Percentiles rank a stretch among this genome's conserved stretches.
phyloP scores from a whole-genome alignment of 1,140 invertebrate species.

The Goniozus legneri region DNA sequence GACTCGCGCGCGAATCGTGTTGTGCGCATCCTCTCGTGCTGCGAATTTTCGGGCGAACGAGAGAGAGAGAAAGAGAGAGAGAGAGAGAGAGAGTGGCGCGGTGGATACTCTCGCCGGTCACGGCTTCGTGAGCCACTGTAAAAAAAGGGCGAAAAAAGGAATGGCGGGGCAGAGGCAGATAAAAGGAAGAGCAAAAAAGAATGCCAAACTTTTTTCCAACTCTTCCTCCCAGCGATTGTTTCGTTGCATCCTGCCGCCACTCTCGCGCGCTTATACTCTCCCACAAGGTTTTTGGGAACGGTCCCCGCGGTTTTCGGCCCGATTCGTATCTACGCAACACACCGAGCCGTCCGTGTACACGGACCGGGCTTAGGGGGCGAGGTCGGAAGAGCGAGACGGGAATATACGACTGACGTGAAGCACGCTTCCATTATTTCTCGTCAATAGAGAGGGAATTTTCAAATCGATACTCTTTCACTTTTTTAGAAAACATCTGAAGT shows the following conservation, averaged over 20 bases:
- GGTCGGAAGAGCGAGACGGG: too few species aligned
- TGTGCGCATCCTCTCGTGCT: not conserved
- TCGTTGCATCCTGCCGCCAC: conserved; percentile 47
- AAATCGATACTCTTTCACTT: too few species aligned
- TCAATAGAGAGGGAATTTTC: too few species aligned
- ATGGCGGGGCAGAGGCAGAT: too few species aligned
- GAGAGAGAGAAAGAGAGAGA: not conserved
- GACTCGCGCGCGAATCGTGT: too few species aligned
- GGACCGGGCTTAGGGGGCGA: too few species aligned
- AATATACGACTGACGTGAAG: too few species aligned
- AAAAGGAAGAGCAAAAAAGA: too few species aligned
- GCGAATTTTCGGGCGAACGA: not conserved
- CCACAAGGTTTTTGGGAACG: conserved; percentile 30
- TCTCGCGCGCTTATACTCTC: conserved; percentile 38
- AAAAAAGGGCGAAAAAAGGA: too few species aligned
- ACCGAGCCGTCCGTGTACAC: too few species aligned
- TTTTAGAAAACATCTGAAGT: too few species aligned
- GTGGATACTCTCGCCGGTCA: conserved; percentile 29
- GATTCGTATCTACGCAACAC: conserved; percentile 28
- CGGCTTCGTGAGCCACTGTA: conserved; percentile 40
- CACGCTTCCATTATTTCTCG: too few species aligned
- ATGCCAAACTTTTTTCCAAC: conserved; percentile 38
- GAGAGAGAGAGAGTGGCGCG: conserved; percentile 5
- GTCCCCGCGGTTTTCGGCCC: conserved; percentile 16
- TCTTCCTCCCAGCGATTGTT: conserved; percentile 47